Conservation (phyloP, 2,797 vertebrate genomes). For the Chromobotia macracanthus region DNA sequence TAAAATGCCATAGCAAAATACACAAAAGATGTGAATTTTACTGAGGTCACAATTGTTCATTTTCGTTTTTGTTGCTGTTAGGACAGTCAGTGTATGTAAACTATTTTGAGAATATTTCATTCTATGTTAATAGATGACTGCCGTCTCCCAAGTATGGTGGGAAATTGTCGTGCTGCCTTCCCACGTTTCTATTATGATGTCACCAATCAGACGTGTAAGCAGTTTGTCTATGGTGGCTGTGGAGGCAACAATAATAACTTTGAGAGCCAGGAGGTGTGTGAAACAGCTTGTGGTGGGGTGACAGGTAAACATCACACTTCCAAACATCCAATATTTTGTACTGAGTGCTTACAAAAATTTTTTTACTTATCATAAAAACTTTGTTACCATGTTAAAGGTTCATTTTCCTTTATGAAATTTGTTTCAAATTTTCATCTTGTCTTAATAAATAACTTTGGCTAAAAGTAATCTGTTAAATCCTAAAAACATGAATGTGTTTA, state of each 20-base stretch:
- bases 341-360: neutral
- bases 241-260: slow-evolving; percentile 78
- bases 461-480: too few relatives aligned
- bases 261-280: slow-evolving; percentile 62
- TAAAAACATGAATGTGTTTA: too few relatives aligned
- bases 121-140: slow-evolving; percentile 67
- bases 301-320: slow-evolving; percentile 45
- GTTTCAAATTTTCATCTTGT: too few relatives aligned
- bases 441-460: too few relatives aligned
- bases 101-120: neutral
- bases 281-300: slow-evolving; percentile 62
- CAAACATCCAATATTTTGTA: neutral
- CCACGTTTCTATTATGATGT: slow-evolving; percentile 71
- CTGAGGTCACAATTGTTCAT: neutral
- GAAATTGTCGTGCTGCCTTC: slow-evolving; percentile 71
- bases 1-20: neutral
- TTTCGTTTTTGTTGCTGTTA: neutral
- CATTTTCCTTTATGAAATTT: too few relatives aligned
- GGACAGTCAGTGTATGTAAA: neutral
- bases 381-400: neutral
- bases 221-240: slow-evolving; percentile 77
- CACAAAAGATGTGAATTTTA: neutral
- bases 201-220: slow-evolving; percentile 63
- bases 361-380: neutral
- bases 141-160: slow-evolving; percentile 58